These are phyloP conservation scores for Odontamblyopus lacepedii DNA, from an alignment of 2,797 vertebrate genomes.

Conservation along the genomic window DNA sequence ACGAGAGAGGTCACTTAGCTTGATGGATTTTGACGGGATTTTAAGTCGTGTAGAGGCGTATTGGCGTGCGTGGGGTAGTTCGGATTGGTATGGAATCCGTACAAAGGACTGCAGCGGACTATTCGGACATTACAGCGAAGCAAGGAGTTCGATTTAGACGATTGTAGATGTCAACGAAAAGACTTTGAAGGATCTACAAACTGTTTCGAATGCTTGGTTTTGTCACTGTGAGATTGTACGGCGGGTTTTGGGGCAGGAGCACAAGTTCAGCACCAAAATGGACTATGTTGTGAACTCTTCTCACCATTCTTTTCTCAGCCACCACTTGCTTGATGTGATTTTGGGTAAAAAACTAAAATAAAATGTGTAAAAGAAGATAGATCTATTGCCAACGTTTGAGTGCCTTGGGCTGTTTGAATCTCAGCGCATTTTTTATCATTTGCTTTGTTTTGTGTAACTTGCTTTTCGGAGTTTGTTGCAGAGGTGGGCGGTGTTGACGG, in stretches of 20 bases:
- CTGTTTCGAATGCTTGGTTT: constrained; percentile 69
- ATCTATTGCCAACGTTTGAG: constrained; percentile 83
- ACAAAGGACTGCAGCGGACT: constrained; percentile 20
- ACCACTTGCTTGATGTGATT: constrained; percentile 74
- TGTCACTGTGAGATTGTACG: constrained; percentile 71
- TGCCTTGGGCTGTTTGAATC: constrained; percentile 85
- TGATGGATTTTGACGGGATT: constrained; percentile 60
- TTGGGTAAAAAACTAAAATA: constrained; percentile 56
- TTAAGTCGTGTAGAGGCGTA: constrained; percentile 44
- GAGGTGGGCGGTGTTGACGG: neutral
- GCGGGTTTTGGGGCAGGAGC: constrained; percentile 33
- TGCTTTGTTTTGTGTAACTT: constrained; percentile 68
- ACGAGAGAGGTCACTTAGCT: constrained; percentile 50
- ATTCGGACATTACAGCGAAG: constrained; percentile 39
- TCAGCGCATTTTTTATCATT: constrained; percentile 74
- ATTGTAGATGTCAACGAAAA: constrained; percentile 53
- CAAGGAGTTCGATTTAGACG: constrained; percentile 43
- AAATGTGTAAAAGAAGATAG: constrained; percentile 29
- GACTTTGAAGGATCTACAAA: constrained; percentile 46
- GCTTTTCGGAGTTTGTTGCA: constrained; percentile 47
- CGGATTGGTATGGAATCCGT: constrained; percentile 27
- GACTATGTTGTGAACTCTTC: constrained; percentile 38
- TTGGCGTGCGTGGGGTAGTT: constrained; percentile 26
- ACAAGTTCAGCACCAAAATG: constrained; percentile 49
- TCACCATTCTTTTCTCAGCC: constrained; percentile 62